phyloP scores from a whole-genome alignment of 2,113 vertebrate genomes.

The Lepisosteus oculatus region DNA sequence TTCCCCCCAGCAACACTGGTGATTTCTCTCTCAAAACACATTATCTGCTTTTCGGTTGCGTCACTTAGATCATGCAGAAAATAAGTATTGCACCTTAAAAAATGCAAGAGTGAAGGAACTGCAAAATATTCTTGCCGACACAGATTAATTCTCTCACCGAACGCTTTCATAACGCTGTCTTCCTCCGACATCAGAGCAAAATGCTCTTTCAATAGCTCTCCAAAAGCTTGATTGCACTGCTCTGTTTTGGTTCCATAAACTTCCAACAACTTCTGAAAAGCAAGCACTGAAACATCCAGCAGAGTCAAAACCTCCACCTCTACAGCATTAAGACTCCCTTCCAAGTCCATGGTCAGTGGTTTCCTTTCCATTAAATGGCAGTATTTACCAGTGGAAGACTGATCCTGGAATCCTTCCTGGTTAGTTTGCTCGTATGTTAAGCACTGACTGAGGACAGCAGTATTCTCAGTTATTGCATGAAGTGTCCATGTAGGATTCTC shows the following conservation, averaged over 20 bases:
- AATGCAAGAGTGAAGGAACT: slow-evolving; percentile 48
- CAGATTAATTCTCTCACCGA: slow-evolving; percentile 44
- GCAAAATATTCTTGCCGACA: slow-evolving; percentile 15
- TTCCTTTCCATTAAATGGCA: slow-evolving; percentile 5
- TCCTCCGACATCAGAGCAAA: slow-evolving; percentile 55
- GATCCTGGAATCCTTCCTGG: slow-evolving; percentile 16
- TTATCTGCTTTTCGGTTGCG: slow-evolving; percentile 54
- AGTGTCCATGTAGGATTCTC: too few species aligned
- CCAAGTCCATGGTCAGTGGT: not conserved
- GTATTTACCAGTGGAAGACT: not conserved
- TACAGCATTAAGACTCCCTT: slow-evolving; percentile 8
- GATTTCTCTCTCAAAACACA: slow-evolving; percentile 58
- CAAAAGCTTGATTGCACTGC: slow-evolving; percentile 41
- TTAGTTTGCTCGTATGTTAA: not conserved
- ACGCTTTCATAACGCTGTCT: slow-evolving; percentile 46
- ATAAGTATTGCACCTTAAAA: slow-evolving; percentile 55
- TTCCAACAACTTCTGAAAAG: slow-evolving; percentile 54
- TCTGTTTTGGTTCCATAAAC: slow-evolving; percentile 43
- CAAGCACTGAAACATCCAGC: slow-evolving; percentile 61
- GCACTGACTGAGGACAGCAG: not conserved
- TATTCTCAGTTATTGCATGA: too few species aligned
- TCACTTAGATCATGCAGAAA: slow-evolving; percentile 60
- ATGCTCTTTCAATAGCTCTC: slow-evolving; percentile 62
- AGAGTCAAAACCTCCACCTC: slow-evolving; percentile 45
- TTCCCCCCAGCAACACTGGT: slow-evolving; percentile 41